Conservation (phyloP, 2,113 vertebrate genomes). For the Leptosomus discolor region DNA sequence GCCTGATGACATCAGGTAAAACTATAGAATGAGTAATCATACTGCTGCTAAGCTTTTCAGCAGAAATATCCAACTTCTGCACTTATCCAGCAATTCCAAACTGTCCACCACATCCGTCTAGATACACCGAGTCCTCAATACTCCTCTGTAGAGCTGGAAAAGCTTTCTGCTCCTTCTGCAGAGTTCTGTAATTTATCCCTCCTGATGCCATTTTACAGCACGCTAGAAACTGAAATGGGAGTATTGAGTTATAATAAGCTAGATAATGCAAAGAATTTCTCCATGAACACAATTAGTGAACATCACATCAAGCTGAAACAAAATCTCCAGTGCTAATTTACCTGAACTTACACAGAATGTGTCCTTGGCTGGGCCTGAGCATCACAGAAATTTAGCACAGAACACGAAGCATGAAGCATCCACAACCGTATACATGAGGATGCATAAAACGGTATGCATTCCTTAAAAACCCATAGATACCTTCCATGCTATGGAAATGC, state of each 20-base stretch:
- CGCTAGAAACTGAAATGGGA: neutral
- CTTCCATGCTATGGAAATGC: neutral
- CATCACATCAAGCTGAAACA: neutral
- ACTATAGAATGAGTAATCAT: neutral
- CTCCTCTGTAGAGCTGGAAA: neutral
- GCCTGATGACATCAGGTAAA: neutral
- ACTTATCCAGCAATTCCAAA: neutral
- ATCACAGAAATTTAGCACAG: neutral
- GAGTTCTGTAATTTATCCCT: neutral
- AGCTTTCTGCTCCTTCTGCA: neutral
- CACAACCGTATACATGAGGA: accelerated
- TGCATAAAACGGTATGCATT: neutral
- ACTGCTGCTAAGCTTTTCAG: neutral
- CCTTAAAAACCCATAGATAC: neutral
- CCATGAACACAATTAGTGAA: neutral
- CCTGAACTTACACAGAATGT: neutral
- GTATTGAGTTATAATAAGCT: neutral
- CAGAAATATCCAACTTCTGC: neutral
- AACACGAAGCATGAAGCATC: neutral
- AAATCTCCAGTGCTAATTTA: neutral
- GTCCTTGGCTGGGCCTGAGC: neutral
- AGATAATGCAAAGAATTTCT: neutral
- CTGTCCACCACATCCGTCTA: neutral
- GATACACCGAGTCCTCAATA: neutral
- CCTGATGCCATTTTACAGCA: neutral